Evolutionary conservation across 2,797 vertebrate genomes (phyloP).

Genomic region (Xiphophorus birchmanni): DNA sequence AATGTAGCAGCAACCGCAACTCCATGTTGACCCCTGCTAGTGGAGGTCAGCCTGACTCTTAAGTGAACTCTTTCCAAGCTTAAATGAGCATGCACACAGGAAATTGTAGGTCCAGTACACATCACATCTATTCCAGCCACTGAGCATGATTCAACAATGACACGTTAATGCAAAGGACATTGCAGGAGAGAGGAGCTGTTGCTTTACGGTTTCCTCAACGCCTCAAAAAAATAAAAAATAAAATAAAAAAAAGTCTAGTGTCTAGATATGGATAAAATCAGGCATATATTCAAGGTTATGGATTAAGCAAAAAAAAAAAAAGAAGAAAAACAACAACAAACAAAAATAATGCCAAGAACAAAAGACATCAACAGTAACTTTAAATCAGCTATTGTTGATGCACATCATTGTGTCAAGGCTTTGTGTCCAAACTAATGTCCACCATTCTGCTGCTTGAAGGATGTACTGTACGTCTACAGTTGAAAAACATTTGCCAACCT

Average conservation of each 20-base stretch:
- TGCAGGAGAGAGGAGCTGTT: conserved; percentile 14
- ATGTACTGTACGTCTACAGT: background rate
- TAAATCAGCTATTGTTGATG: background rate
- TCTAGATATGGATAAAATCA: background rate
- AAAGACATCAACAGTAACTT: background rate
- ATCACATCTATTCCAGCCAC: conserved; percentile 31
- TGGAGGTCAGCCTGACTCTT: conserved; percentile 37
- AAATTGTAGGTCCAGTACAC: conserved; percentile 9
- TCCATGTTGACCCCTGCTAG: conserved; percentile 4
- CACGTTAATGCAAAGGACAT: conserved; percentile 13
- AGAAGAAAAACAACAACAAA: background rate
- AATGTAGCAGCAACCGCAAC: conserved; percentile 17
- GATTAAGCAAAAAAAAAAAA: background rate
- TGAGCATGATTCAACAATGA: conserved; percentile 29
- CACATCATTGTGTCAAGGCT: background rate
- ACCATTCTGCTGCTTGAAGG: background rate
- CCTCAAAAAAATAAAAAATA: background rate
- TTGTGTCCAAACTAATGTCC: background rate
- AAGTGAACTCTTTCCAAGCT: conserved; percentile 14
- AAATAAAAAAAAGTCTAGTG: background rate
- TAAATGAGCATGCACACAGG: background rate
- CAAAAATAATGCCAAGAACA: background rate
- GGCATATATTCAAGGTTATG: background rate
- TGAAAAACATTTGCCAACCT: background rate
- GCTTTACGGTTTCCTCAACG: background rate